Evolutionary conservation across 2,113 vertebrate genomes (phyloP).

Genomic region (Anas platyrhynchos): DNA sequence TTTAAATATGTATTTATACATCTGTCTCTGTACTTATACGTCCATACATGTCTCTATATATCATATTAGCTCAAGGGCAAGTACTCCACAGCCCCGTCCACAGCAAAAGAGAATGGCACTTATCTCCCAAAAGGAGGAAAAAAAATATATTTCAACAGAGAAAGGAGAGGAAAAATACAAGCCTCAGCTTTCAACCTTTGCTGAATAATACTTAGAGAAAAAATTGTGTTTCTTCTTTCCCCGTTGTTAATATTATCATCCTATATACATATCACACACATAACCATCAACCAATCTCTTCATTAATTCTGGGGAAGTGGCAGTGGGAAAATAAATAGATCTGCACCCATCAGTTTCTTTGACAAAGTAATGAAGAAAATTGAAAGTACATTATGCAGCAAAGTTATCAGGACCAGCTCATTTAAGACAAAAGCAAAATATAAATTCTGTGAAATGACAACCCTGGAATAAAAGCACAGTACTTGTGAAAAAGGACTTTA

Average conservation of each 20-base stretch:
- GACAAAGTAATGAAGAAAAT: neutral
- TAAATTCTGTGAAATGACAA: neutral
- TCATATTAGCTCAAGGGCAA: neutral
- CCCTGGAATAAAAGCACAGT: neutral
- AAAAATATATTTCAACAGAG: neutral
- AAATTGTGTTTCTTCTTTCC: neutral
- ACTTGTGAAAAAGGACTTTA: neutral
- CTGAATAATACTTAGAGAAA: neutral
- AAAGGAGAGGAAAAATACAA: neutral
- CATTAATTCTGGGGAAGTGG: rapidly evolving
- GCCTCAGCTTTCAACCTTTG: neutral
- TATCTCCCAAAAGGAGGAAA: neutral
- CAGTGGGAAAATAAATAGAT: neutral
- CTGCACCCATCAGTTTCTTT: neutral
- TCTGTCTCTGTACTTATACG: neutral
- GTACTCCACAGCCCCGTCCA: neutral
- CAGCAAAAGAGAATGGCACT: neutral
- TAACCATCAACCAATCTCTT: neutral
- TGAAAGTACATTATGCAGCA: neutral
- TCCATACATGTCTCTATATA: neutral
- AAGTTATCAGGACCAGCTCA: neutral
- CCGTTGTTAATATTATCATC: neutral
- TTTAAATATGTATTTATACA: neutral
- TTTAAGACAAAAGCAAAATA: neutral
- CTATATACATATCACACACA: rapidly evolving